phyloP scores from a whole-genome alignment of 2,888 invertebrate species.

The Zeuzera pyrina region DNA sequence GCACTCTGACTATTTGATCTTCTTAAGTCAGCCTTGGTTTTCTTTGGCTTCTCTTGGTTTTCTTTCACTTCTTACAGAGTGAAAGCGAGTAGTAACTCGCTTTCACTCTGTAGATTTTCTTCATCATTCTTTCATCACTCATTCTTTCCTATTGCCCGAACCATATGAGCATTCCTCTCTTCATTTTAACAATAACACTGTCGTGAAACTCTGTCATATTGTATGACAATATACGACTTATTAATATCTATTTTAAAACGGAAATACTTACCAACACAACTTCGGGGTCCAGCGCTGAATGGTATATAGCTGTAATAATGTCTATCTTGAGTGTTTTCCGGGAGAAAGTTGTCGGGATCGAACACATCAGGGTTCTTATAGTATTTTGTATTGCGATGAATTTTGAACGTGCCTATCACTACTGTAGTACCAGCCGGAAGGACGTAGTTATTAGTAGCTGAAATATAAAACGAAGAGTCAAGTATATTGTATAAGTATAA shows the following conservation, averaged over 20 bases:
- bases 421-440: slow-evolving; percentile 82
- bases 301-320: slow-evolving; percentile 87
- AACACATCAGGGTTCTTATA: slow-evolving; percentile 81
- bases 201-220: too few species aligned
- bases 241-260: too few species aligned
- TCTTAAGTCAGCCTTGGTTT: too few species aligned
- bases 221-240: too few species aligned
- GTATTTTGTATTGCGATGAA: slow-evolving; percentile 78
- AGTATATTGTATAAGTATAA: slow-evolving; percentile 3
- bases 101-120: too few species aligned
- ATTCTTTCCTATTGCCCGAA: too few species aligned
- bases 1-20: too few species aligned
- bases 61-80: background rate
- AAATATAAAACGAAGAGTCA: too few species aligned
- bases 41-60: too few species aligned
- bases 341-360: slow-evolving; percentile 85
- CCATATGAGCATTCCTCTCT: too few species aligned
- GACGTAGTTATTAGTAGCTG: slow-evolving; percentile 75
- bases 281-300: slow-evolving; percentile 86
- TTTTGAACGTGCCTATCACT: slow-evolving; percentile 76
- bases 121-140: too few species aligned
- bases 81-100: background rate
- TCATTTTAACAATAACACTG: too few species aligned
- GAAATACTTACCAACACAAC: slow-evolving; percentile 83
- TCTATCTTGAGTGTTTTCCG: slow-evolving; percentile 80